A percentile compares a stretch with the other conserved stretches of the same genome.
Conservation (phyloP, 2,113 vertebrate genomes). For the Cettia cetti region DNA sequence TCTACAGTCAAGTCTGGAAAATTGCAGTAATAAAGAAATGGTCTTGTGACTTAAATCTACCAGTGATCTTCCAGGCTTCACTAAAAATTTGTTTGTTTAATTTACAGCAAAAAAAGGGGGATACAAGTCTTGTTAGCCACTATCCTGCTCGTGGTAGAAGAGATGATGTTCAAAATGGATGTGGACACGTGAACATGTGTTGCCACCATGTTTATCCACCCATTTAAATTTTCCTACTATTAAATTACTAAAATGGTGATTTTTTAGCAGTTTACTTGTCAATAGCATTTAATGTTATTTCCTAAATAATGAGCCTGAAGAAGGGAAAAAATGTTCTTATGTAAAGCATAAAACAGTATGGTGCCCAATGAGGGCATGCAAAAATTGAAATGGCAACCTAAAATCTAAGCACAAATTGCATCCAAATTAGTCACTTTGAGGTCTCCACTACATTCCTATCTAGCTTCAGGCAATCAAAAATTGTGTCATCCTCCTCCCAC, state of each 20-base stretch:
- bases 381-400: not conserved
- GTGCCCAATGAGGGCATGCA: not conserved
- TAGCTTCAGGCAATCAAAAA: slow-evolving; percentile 17
- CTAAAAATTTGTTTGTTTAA: not conserved
- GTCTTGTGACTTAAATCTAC: not conserved
- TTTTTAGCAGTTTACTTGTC: not conserved
- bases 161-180: not conserved
- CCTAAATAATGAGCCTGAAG: not conserved
- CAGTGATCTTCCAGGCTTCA: not conserved
- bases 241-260: not conserved
- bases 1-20: not conserved
- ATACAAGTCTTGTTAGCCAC: not conserved
- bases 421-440: slow-evolving; percentile 17
- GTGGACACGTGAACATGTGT: not conserved
- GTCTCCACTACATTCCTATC: not conserved
- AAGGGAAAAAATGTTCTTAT: not conserved
- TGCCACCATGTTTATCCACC: not conserved
- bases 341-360: not conserved
- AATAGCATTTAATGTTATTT: not conserved
- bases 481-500: slow-evolving; percentile 22
- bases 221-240: not conserved
- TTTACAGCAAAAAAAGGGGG: not conserved
- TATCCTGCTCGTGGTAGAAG: not conserved
- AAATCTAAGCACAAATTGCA: not conserved
- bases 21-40: not conserved